Conservation (phyloP, 2,113 vertebrate genomes). For the Tauraco erythrolophus region DNA sequence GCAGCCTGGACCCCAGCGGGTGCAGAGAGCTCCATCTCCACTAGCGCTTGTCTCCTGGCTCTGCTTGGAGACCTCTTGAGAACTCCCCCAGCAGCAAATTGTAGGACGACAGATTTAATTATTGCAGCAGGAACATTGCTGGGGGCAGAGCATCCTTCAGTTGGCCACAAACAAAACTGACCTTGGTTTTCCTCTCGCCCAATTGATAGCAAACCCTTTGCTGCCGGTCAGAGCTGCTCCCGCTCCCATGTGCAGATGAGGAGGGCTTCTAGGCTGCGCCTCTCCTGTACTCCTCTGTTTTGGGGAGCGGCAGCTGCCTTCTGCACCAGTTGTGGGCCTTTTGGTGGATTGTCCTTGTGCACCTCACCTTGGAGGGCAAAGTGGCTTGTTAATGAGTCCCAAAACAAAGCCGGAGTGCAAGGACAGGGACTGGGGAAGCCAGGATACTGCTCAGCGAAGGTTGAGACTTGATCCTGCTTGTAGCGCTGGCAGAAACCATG, state of each 20-base stretch:
- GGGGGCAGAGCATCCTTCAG: conserved; percentile 17
- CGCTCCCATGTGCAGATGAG: fast-evolving
- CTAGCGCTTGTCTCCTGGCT: background rate
- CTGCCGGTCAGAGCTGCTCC: background rate
- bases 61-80: conserved; percentile 30
- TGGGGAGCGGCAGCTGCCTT: background rate
- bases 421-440: too few species aligned
- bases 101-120: conserved; percentile 51
- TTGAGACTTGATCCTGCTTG: background rate
- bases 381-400: background rate
- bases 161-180: conserved; percentile 52
- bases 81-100: conserved; percentile 6
- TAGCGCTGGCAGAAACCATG: background rate
- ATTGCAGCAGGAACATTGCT: conserved; percentile 18
- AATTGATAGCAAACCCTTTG: background rate
- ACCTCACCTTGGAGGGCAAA: background rate
- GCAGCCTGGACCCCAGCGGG: fast-evolving
- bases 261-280: background rate
- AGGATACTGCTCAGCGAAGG: fast-evolving
- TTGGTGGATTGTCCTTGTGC: background rate
- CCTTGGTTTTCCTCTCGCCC: conserved; percentile 46
- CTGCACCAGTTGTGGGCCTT: background rate
- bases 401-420: background rate
- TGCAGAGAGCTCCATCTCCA: background rate
- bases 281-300: fast-evolving